phyloP scores from a whole-genome alignment of 2,797 vertebrate genomes.

The Notolepis coatsorum region DNA sequence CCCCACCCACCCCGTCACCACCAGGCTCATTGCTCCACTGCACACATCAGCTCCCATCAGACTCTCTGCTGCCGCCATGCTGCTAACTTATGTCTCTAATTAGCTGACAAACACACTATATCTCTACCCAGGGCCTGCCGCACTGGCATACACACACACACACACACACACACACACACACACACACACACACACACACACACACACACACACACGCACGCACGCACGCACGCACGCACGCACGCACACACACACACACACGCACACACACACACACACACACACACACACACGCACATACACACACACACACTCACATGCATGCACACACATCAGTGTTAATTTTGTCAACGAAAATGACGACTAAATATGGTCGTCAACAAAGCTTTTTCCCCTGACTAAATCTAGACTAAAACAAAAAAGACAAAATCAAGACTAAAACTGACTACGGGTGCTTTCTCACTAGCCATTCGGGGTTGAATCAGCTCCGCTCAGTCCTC shows the following conservation, averaged over 20 bases:
- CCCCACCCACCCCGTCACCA: constrained; percentile 7
- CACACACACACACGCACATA: not conserved
- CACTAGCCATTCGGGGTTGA: no score
- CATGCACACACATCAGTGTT: not conserved
- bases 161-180: constrained; percentile 18
- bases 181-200: constrained; percentile 3
- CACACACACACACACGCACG: not conserved
- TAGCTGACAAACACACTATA: constrained; percentile 74
- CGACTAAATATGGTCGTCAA: no score
- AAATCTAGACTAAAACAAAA: no score
- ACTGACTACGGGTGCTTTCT: no score
- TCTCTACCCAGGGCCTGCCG: constrained; percentile 38
- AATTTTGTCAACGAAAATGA: no score
- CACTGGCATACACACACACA: constrained; percentile 4
- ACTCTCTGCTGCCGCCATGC: constrained; percentile 35
- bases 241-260: not conserved
- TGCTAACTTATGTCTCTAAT: constrained; percentile 75
- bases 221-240: not conserved
- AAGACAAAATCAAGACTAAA: no score
- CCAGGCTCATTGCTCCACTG: constrained; percentile 62
- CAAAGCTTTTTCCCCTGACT: no score
- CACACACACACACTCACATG: not conserved
- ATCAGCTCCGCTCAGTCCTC: no score
- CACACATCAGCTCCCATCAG: constrained; percentile 63
- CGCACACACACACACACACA: not conserved